Evolutionary conservation across 2,888 invertebrate genomes (phyloP), one percentile per base, ranked within the genome.

Genomic region (Tipula lateralis): DNA sequence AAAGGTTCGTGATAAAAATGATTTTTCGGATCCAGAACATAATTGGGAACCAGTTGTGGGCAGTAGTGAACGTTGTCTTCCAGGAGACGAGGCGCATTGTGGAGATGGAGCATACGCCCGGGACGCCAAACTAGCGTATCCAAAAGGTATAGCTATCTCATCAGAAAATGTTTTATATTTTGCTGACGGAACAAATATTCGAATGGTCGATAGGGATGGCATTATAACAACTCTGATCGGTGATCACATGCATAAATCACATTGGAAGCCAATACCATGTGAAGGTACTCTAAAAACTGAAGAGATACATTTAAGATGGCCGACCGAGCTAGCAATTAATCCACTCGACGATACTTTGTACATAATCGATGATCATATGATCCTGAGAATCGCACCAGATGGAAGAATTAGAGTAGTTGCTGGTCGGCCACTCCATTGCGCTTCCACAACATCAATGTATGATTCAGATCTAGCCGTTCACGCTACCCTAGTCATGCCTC

Each of bases 1-100:
- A 86, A 93, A 95, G 86, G 96, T 97, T 0, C 93, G 96, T 81
- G 95, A 96, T 88, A 94, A 94, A 0, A 94, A 94, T 86, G 96
- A 97, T 89, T 95, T 93, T 88, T 93, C 93, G 66, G 96, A 96
- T 87, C 96, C 97, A 0, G 97, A 97, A 88, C 95, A 94, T 88
- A 98, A 98, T 90, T 98, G 96, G 95, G 98, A 98, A 89, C 95
- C 97, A 0, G 95, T 97, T 6, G 98, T 98, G 0, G 99, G 99
- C 0, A 97, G 97, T 0, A 98, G 98, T 0, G 96, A 97, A 89
- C 92, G 98, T 87, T 99, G 99, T 89, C 91, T 97, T 2, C 97
- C 97, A 0, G 97, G 97, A 1, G 97, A 97, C 88, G 96, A 97
- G 89, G 96, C 97, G 0, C 96, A 97, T 87, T 99, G 99, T 89